These are phyloP conservation scores for Thera britannica DNA, from an alignment of 2,888 invertebrate genomes.

Conservation along the genomic window DNA sequence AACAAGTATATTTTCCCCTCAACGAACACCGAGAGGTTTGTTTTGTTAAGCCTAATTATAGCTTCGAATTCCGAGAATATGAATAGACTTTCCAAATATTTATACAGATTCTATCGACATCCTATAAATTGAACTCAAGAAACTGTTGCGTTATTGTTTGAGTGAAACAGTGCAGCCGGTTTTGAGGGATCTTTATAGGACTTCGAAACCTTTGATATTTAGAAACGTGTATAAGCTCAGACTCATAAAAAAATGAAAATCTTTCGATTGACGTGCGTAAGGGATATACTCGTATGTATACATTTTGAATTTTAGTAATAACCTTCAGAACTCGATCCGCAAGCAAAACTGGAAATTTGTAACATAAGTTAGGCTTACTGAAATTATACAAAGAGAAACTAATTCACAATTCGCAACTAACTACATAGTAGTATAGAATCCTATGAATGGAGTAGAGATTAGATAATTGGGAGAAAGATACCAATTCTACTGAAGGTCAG, in stretches of 20 bases:
- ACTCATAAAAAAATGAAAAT: too few species aligned
- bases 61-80: conserved; percentile 8
- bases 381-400: too few species aligned
- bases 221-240: too few species aligned
- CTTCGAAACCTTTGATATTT: too few species aligned
- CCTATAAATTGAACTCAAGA: conserved; percentile 4
- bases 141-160: background rate
- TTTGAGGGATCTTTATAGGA: background rate
- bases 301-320: too few species aligned
- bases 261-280: too few species aligned
- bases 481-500: background rate
- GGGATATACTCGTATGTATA: too few species aligned
- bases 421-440: too few species aligned
- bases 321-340: too few species aligned
- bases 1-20: conserved; percentile 5
- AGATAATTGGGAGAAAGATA: background rate
- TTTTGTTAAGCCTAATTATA: conserved; percentile 1
- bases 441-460: background rate
- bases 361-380: background rate
- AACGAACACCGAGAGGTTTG: background rate
- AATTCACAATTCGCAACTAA: background rate
- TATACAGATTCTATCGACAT: conserved; percentile 23
- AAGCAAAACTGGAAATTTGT: too few species aligned
- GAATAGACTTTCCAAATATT: conserved; percentile 33
- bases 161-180: background rate